Evolutionary conservation across 2,888 invertebrate genomes (phyloP), one percentile per base, ranked within the genome.

Genomic region (Perithous albicinctus): DNA sequence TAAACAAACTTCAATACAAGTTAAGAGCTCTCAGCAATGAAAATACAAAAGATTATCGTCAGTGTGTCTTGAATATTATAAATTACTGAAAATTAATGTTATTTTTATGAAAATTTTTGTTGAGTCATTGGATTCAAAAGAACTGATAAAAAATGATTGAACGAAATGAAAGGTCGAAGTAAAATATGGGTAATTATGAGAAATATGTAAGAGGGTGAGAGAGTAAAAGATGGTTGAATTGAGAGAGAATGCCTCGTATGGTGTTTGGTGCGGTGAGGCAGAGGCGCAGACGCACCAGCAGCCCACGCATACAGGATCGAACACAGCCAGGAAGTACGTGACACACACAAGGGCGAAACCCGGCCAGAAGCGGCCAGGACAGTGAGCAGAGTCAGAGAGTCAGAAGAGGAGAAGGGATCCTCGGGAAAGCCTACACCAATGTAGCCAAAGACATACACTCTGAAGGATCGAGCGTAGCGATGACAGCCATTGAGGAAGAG

Each of bases 281-380:
- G 4, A n/a, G 43, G 80, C 67, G 74, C 80, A 78, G 82, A 63
- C 80, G 67, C 67, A 51, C 26, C 46, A 20, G 73, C 29, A n/a
- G 41, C 29, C 35, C 51, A 29, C 67, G 54, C 35, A 29, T 69
- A 59, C 46, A 56, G 70, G 29, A 20, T n/a, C 75, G 63, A 69
- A 41, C 51, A 59, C 43, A 7, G 61, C 26, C 23, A 38, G 67
- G 32, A 46, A 74, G 80, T 38, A 51, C 59, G 66, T 51, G 54
- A 51, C 70, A 29, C 56, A 56, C 46, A 64, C 75, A 67, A 63
- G 6, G 26, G 12, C 26, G 48, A 56, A 29, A 26, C 18, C 15
- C 38, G 12, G 18, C 15, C 12, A 29, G n/a, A 32, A 56, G n/a
- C 56, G 15, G 12, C 29, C 29, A 46, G 35, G 35, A 20, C 41